Conservation (phyloP, 2,888 invertebrate species). For the Ochropacha duplaris region DNA sequence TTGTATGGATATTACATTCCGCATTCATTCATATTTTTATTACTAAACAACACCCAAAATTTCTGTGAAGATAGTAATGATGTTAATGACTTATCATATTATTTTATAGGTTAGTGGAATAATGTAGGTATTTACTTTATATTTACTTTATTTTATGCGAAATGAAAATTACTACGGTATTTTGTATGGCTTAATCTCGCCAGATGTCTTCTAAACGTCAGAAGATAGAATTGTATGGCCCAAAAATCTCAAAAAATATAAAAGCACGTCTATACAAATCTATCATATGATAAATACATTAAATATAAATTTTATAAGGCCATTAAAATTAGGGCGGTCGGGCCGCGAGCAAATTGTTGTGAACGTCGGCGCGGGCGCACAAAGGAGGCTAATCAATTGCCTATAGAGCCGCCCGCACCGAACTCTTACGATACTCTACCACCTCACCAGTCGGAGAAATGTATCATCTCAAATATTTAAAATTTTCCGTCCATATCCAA, state of each 20-base stretch:
- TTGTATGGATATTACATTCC: constrained; percentile 34
- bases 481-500: neutral
- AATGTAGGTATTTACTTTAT: neutral
- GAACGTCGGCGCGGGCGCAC: constrained; percentile 72
- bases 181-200: too few relatives aligned
- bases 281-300: constrained; percentile 77
- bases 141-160: too few relatives aligned
- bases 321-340: constrained; percentile 82
- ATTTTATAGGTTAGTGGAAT: neutral
- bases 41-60: neutral
- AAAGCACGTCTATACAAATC: constrained; percentile 46
- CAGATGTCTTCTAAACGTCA: too few relatives aligned
- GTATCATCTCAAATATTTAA: constrained; percentile 13
- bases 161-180: too few relatives aligned
- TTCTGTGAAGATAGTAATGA: too few relatives aligned
- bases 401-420: constrained; percentile 50
- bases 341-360: constrained; percentile 80
- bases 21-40: too few relatives aligned
- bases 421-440: constrained; percentile 37
- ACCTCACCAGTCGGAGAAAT: constrained; percentile 15
- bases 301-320: constrained; percentile 82
- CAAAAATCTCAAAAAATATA: too few relatives aligned
- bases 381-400: constrained; percentile 80
- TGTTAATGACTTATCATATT: neutral
- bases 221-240: too few relatives aligned